Base-by-base conservation (phyloP, 2,113 vertebrate species). In the Eupsittula cactorum region DNA sequence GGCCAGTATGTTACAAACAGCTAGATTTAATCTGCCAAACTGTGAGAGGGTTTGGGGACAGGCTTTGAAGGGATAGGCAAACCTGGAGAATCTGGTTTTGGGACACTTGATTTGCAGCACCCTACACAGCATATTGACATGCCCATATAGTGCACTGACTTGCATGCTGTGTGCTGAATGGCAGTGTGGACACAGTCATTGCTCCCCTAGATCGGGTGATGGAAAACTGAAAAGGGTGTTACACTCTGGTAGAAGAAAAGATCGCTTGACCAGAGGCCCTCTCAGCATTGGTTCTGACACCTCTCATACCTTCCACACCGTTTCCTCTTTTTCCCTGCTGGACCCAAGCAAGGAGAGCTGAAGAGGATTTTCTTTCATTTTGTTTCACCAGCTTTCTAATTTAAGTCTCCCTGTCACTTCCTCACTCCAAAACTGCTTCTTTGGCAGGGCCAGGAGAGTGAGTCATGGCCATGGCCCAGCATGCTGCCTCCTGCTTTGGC, bases 341-440 rank as follows among this genome's bases (percentile, higher is more conserved):
- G 39, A 75, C 21, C 16, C 21, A 70, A 62, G 44, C 64, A 65
- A 67, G 53, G 42, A 60, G 37, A n/a, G 19, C 70, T 28, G 42
- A 57, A 37, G 60, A 88, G 82, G 73, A 68, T 82, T 79, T 90
- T 63, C 44, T 93, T 96, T 70, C 25, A 7, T 50, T 93, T 68
- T 63, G 50, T 82, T 55, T 92, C 76, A 90, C 70, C 65, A 53
- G 39, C 39, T 82, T 86, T 82, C 79, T 95, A 87, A 90, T 89
- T 84, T 80, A 93, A 81, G 57, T 57, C 81, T 97, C 64, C 81
- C 28, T 87, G 68, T 96, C 16, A 13, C 86, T 93, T 94, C 69
- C 76, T 95, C 21, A 12, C 93, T 97, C 95, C 97, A 97, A 82
- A 97, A 96, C 97, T 98, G 97, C 97, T 97, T 69, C 65, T 96